A percentile compares a stretch with the other conserved stretches of the same genome.
phyloP scores from a whole-genome alignment of 2,888 invertebrate genomes.

The Mythimna albipuncta region DNA sequence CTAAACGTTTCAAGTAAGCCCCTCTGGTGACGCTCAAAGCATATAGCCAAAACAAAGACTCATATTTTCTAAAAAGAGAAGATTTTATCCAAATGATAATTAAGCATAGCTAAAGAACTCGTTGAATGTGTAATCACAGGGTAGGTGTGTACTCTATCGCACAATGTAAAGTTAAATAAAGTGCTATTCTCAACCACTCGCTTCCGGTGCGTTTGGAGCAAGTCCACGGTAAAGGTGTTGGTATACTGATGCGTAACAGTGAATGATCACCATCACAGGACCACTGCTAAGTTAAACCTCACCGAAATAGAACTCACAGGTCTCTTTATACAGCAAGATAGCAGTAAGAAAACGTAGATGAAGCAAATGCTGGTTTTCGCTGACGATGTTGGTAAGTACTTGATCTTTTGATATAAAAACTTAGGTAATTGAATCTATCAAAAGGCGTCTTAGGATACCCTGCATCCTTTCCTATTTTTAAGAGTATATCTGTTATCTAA shows the following conservation, averaged over 20 bases:
- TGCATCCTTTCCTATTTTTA: no score
- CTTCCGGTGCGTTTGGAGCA: slow-evolving; percentile 67
- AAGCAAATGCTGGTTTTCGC: background rate
- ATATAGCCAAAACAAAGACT: slow-evolving; percentile 9
- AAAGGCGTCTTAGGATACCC: background rate
- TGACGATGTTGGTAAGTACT: background rate
- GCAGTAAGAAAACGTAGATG: background rate
- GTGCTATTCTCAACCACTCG: slow-evolving; percentile 70
- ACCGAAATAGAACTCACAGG: background rate
- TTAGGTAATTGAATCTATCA: background rate
- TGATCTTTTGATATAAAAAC: background rate
- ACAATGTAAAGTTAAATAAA: slow-evolving; percentile 67
- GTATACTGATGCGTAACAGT: slow-evolving; percentile 26
- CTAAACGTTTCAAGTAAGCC: background rate
- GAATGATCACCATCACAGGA: background rate
- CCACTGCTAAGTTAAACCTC: background rate
- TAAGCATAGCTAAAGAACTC: slow-evolving; percentile 48
- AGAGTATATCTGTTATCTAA: no score
- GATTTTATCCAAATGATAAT: slow-evolving; percentile 29
- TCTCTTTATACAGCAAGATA: background rate
- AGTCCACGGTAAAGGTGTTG: slow-evolving; percentile 25
- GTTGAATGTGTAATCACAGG: slow-evolving; percentile 61
- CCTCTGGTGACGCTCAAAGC: background rate
- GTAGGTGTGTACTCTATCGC: slow-evolving; percentile 37
- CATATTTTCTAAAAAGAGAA: slow-evolving; percentile 7